Conservation (phyloP, 2,797 vertebrate species). For the Melanotaenia maccullochi region DNA sequence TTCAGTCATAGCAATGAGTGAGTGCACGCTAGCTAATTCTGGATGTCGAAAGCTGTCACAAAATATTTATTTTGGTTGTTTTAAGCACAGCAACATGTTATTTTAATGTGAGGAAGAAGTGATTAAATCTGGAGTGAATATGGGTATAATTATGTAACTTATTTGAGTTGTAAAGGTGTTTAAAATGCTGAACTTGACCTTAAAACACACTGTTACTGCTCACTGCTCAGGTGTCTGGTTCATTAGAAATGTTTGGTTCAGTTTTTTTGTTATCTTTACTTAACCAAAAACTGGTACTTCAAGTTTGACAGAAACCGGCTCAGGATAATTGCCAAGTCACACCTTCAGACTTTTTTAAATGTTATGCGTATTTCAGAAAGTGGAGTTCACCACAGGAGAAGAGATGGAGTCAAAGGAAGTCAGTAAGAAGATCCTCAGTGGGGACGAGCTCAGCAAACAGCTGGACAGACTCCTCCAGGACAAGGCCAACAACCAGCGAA, state of each 20-base stretch:
- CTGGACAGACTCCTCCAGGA: conserved; percentile 92
- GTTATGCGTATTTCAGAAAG: conserved; percentile 74
- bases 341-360: background rate
- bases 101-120: background rate
- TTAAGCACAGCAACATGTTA: background rate
- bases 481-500: conserved; percentile 89
- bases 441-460: conserved; percentile 88
- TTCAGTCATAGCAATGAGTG: background rate
- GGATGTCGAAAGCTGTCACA: background rate
- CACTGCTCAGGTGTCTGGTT: background rate
- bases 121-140: background rate
- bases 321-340: background rate
- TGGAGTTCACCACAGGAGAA: conserved; percentile 93
- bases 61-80: background rate
- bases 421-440: conserved; percentile 83
- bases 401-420: conserved; percentile 78
- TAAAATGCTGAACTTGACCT: background rate
- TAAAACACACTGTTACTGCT: background rate
- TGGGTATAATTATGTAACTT: background rate
- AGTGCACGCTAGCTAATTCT: background rate
- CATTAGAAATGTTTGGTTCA: background rate
- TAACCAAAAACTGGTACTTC: background rate
- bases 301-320: background rate
- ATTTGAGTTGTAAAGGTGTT: background rate
- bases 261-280: background rate